These are phyloP conservation scores for Drosophila atripex DNA, from an alignment of 2,888 invertebrate species.

Conservation along the genomic window DNA sequence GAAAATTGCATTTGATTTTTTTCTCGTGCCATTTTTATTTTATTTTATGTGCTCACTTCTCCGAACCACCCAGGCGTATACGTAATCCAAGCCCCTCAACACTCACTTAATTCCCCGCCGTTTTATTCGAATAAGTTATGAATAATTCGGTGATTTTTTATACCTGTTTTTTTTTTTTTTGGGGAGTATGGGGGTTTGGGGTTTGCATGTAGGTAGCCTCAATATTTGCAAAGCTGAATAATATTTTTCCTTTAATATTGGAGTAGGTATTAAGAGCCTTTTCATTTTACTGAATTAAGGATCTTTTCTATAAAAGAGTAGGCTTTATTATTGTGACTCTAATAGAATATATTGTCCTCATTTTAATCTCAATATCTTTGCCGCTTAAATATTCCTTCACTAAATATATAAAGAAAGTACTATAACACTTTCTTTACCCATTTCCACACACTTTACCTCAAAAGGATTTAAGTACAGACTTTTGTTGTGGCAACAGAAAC, in stretches of 20 bases:
- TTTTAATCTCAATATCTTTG: conserved; percentile 43
- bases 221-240: neutral
- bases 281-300: neutral
- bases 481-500: conserved; percentile 21
- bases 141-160: conserved; percentile 29
- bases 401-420: conserved; percentile 23
- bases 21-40: conserved; percentile 38
- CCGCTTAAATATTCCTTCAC: conserved; percentile 53
- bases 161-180: conserved; percentile 16
- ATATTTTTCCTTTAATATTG: neutral
- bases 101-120: conserved; percentile 33
- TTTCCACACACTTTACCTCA: conserved; percentile 18
- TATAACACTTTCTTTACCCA: conserved; percentile 18
- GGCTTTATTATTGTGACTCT: neutral
- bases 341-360: neutral
- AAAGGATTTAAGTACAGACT: conserved; percentile 23
- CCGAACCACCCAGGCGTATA: conserved; percentile 1
- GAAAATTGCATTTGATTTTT: conserved; percentile 72
- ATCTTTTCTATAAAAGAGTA: neutral
- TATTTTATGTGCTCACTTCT: conserved; percentile 55
- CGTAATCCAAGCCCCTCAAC: conserved; percentile 6
- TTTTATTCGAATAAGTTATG: conserved; percentile 32
- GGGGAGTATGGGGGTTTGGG: no score
- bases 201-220: neutral
- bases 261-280: neutral